Conservation (phyloP, 2,888 invertebrate species). For the Agonopterix subpropinquella region DNA sequence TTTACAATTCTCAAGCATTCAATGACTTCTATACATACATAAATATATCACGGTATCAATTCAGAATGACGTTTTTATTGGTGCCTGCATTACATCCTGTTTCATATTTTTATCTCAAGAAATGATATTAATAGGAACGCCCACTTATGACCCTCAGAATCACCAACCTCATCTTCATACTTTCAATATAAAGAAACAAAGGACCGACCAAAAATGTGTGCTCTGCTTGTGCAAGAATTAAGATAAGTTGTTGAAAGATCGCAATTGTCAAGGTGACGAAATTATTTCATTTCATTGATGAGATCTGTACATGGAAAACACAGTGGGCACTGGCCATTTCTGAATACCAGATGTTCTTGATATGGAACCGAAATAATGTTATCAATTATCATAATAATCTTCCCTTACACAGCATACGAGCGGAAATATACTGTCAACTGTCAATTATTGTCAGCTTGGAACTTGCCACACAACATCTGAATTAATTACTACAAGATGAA, state of each 20-base stretch:
- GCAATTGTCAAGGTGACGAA: too few species aligned
- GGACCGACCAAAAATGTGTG: too few species aligned
- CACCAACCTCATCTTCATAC: neutral
- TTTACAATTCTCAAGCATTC: constrained; percentile 33
- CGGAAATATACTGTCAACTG: neutral
- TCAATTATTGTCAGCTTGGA: neutral
- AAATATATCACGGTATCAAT: constrained; percentile 19
- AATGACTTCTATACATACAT: constrained; percentile 6
- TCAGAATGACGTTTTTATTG: constrained; percentile 15
- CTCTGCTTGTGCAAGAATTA: too few species aligned
- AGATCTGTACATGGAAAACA: neutral
- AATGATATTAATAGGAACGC: constrained; percentile 3
- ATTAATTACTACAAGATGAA: constrained; percentile 1
- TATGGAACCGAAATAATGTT: neutral
- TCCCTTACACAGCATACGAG: neutral
- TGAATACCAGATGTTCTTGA: neutral
- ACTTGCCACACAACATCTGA: neutral
- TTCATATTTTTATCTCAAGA: constrained; percentile 14
- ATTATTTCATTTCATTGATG: too few species aligned
- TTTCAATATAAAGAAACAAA: neutral
- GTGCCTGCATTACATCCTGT: constrained; percentile 21
- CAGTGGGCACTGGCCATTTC: neutral
- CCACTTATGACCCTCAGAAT: constrained; percentile 1
- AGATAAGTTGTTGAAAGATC: too few species aligned
- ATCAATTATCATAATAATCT: neutral